phyloP scores from a whole-genome alignment of 2,888 invertebrate species.

The Chymomyza caudatula region DNA sequence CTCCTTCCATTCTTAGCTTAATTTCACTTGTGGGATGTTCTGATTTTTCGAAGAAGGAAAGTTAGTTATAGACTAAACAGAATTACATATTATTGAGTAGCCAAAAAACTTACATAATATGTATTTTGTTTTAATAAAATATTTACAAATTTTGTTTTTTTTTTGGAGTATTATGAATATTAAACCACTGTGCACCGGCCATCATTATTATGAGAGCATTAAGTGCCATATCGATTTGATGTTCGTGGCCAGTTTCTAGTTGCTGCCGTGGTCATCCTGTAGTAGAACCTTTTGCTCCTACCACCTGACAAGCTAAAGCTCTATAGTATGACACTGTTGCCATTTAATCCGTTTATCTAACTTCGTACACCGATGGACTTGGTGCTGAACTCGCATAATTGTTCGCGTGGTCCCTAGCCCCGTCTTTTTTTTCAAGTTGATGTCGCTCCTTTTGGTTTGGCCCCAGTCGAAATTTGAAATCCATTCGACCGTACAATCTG shows the following conservation, averaged over 20 bases:
- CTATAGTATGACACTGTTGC: constrained; percentile 59
- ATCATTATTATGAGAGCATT: constrained; percentile 47
- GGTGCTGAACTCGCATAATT: constrained; percentile 46
- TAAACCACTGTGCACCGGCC: not conserved
- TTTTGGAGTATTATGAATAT: not conserved
- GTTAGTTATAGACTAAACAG: too few species aligned
- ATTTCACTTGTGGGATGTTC: too few species aligned
- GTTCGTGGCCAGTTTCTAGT: constrained; percentile 31
- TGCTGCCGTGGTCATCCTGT: not conserved
- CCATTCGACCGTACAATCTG: constrained; percentile 65
- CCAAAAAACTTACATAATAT: too few species aligned
- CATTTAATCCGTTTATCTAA: constrained; percentile 78
- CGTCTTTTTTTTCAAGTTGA: constrained; percentile 41
- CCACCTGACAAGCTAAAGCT: not conserved
- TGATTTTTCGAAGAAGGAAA: too few species aligned
- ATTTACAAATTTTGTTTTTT: not conserved
- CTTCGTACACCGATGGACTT: constrained; percentile 78
- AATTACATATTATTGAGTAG: too few species aligned
- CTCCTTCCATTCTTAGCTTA: too few species aligned
- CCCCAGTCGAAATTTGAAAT: constrained; percentile 55
- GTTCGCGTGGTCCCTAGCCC: constrained; percentile 43
- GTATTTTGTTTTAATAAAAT: too few species aligned
- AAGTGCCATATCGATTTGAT: constrained; percentile 62
- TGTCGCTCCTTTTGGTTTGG: constrained; percentile 12
- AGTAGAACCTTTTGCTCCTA: not conserved